Evolutionary conservation across 2,113 vertebrate species (phyloP).

Genomic region (Oreotragus oreotragus): DNA sequence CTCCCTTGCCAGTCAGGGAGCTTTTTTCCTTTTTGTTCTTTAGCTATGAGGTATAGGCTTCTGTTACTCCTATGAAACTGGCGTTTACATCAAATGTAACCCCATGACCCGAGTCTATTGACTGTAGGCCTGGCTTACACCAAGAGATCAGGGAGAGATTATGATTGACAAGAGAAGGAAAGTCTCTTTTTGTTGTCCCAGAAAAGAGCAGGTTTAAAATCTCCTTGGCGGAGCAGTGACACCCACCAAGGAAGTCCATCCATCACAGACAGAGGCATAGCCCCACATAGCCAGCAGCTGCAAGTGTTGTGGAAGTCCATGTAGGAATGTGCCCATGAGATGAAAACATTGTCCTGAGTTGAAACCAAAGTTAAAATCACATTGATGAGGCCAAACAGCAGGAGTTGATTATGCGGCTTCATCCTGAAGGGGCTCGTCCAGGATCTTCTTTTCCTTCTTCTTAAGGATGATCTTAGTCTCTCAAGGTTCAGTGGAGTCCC

Average conservation of each 20-base stretch:
- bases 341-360: not conserved
- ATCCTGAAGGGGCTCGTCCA: not conserved
- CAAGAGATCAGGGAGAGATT: not conserved
- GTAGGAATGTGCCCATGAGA: not conserved
- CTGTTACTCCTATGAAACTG: not conserved
- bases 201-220: too few relatives aligned
- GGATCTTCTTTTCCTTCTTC: not conserved
- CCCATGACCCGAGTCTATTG: not conserved
- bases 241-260: too few relatives aligned
- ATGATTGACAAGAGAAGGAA: not conserved
- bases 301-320: not conserved
- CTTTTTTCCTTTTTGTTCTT: not conserved
- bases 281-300: rapidly evolving
- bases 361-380: not conserved
- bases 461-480: not conserved
- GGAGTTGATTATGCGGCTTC: not conserved
- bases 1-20: not conserved
- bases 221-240: too few relatives aligned
- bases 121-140: not conserved
- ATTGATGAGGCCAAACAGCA: not conserved
- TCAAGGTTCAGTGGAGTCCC: not conserved
- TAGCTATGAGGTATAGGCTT: not conserved
- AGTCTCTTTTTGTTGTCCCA: too few relatives aligned
- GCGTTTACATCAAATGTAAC: not conserved
- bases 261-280: not conserved